Conservation (phyloP, 1,140 invertebrate genomes). For the Pachyrhynchus sulphureomaculatus region DNA sequence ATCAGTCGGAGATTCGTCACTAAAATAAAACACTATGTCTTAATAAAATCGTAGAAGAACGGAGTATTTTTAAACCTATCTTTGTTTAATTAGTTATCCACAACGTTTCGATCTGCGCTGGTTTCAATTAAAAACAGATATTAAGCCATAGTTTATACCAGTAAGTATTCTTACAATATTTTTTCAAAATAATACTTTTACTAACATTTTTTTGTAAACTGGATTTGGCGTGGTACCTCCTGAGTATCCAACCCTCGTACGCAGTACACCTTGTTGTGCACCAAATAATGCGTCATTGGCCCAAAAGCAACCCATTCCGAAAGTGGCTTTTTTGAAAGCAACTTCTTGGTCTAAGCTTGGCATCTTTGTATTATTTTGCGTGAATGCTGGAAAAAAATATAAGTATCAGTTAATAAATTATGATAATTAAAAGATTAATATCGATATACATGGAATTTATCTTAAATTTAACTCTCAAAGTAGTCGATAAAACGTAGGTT, state of each 20-base stretch:
- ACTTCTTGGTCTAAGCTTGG: conserved; percentile 44
- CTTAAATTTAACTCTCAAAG: no score
- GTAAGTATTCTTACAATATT: no score
- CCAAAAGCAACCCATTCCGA: conserved; percentile 98
- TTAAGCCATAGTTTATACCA: no score
- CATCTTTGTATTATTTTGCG: conserved; percentile 35
- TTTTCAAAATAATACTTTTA: conserved; percentile 22
- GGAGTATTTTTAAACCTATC: no score
- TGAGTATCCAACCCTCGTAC: conserved; percentile 93
- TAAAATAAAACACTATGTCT: neutral
- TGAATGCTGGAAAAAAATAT: conserved; percentile 12
- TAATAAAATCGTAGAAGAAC: no score
- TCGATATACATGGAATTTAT: no score
- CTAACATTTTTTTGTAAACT: conserved; percentile 86
- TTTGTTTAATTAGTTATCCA: neutral
- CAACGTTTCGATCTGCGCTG: neutral
- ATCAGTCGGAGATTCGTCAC: neutral
- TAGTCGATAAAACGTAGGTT: no score
- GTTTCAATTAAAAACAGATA: no score
- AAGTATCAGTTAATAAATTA: neutral
- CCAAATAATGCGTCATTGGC: conserved; percentile 91
- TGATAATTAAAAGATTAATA: no score
- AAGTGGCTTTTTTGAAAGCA: conserved; percentile 67
- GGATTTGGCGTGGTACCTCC: conserved; percentile 81
- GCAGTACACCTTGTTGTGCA: conserved; percentile 76